A percentile compares a stretch with the other conserved stretches of the same genome.
phyloP scores from a whole-genome alignment of 2,797 vertebrate genomes.

The Channallabes apus region DNA sequence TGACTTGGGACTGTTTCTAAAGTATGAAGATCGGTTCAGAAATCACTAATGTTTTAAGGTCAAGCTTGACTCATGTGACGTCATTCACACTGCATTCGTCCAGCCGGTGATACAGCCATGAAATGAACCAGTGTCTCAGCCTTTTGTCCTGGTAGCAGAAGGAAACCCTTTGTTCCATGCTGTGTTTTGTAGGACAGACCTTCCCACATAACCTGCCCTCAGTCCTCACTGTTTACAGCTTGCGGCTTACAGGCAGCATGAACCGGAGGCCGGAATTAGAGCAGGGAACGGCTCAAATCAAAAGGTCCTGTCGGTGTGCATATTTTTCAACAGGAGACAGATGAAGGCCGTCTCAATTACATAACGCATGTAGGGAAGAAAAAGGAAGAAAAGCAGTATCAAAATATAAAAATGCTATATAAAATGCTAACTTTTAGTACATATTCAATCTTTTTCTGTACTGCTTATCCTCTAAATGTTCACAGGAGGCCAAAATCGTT shows the following conservation, averaged over 20 bases:
- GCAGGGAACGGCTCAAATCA: conserved; percentile 41
- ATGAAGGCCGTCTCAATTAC: conserved; percentile 45
- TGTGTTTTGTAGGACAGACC: conserved; percentile 44
- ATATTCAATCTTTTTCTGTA: no score
- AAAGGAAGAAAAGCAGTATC: not conserved
- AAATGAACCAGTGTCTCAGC: conserved; percentile 16
- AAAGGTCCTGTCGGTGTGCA: conserved; percentile 8
- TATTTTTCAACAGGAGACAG: not conserved
- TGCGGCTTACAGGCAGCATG: conserved; percentile 16
- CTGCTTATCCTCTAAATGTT: no score
- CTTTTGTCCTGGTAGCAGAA: conserved; percentile 15
- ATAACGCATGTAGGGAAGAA: conserved; percentile 55
- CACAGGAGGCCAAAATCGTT: no score
- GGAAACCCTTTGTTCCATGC: conserved; percentile 51
- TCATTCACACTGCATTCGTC: not conserved
- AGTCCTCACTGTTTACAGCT: conserved; percentile 10
- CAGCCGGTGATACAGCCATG: not conserved
- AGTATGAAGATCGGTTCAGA: not conserved
- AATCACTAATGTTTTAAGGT: not conserved
- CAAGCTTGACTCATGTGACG: not conserved
- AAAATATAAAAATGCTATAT: conserved; percentile 43
- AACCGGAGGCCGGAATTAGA: conserved; percentile 12
- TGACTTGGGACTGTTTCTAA: not conserved
- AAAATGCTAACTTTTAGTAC: not conserved
- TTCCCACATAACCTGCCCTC: conserved; percentile 40